Percentiles rank a stretch among this genome's conserved stretches.
Conservation (phyloP, 2,797 vertebrate species). For the Peromyscus attwateri region DNA sequence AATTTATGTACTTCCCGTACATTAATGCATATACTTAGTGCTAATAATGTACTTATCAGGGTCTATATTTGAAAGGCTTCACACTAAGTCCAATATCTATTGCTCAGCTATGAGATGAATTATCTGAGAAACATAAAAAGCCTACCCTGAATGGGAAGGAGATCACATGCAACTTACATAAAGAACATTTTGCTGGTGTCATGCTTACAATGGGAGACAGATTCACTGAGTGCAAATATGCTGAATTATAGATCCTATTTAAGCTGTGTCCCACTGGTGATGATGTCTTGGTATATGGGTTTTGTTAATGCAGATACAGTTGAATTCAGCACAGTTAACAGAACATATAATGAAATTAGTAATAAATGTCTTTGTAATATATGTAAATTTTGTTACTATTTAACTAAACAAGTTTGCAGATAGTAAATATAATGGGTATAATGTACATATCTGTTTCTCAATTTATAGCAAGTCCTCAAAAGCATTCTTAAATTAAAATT, state of each 20-base stretch:
- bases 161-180: neutral
- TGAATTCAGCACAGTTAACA: neutral
- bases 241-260: slow-evolving; percentile 4
- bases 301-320: slow-evolving; percentile 17
- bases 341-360: neutral
- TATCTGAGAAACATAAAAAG: neutral
- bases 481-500: slow-evolving; percentile 42
- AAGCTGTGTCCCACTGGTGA: neutral
- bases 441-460: neutral
- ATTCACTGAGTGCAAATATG: neutral
- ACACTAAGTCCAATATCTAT: neutral
- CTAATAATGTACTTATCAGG: neutral
- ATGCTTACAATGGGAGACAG: neutral
- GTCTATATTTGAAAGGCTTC: neutral
- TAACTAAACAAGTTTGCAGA: slow-evolving; percentile 16
- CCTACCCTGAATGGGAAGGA: neutral
- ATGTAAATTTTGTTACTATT: slow-evolving; percentile 37
- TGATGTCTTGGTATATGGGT: neutral
- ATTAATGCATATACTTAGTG: neutral
- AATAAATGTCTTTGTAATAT: neutral
- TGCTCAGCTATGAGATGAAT: neutral
- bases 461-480: slow-evolving; percentile 40
- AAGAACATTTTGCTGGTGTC: neutral
- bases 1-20: neutral
- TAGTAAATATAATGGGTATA: slow-evolving; percentile 6